Evolutionary conservation across 1,140 invertebrate species (phyloP).

Genomic region (Ostrea denselamellosa): DNA sequence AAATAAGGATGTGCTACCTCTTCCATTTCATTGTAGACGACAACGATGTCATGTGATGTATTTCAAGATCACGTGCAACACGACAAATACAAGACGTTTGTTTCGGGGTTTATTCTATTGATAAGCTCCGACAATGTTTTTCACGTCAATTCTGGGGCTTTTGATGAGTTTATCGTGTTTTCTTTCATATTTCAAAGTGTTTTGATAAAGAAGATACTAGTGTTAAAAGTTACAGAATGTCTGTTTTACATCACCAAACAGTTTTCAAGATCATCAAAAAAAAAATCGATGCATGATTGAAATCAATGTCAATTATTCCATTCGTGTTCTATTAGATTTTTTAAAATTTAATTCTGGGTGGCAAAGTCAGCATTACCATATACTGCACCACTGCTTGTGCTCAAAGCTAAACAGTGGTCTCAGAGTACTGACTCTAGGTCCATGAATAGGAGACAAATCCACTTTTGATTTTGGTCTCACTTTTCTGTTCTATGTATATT

Average conservation of each 20-base stretch:
- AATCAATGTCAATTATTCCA: no score
- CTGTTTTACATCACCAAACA: neutral
- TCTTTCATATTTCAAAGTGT: neutral
- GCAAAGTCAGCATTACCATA: no score
- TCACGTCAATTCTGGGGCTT: neutral
- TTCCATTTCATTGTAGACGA: constrained; percentile 14
- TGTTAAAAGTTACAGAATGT: neutral
- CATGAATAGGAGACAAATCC: no score
- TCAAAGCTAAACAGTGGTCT: no score
- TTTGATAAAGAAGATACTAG: neutral
- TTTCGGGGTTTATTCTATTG: constrained; percentile 12
- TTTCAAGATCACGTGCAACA: constrained; percentile 5
- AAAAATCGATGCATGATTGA: neutral
- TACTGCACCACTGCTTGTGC: no score
- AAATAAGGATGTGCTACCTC: neutral
- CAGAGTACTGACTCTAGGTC: no score
- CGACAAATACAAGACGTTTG: neutral
- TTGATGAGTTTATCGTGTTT: constrained; percentile 24
- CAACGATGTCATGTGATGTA: constrained; percentile 5
- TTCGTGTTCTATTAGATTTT: no score
- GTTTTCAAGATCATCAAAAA: neutral
- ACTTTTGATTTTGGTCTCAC: no score
- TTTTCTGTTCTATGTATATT: no score
- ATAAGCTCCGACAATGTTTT: neutral
- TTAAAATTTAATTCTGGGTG: no score